phyloP scores from a whole-genome alignment of 2,113 vertebrate species.

The Ailurus styani region DNA sequence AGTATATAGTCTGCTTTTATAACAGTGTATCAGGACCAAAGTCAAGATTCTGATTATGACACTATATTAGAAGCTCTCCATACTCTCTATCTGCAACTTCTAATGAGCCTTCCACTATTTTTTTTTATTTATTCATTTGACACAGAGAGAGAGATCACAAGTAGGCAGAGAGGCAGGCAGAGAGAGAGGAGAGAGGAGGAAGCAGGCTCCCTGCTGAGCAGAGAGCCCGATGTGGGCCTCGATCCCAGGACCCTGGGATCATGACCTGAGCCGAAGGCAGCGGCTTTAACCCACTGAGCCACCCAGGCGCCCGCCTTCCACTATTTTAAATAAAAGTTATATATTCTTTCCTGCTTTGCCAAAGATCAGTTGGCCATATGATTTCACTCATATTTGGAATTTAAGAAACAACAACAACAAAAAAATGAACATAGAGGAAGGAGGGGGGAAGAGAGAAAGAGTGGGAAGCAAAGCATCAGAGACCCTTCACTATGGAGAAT shows the following conservation, averaged over 20 bases:
- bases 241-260: too few species aligned
- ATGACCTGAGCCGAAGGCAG: too few species aligned
- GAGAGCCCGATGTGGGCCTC: too few species aligned
- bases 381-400: background rate
- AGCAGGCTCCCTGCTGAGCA: too few species aligned
- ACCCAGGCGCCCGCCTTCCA: too few species aligned
- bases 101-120: background rate
- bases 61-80: background rate
- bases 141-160: too few species aligned
- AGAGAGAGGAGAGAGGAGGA: too few species aligned
- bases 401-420: background rate
- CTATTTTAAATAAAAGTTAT: background rate
- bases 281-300: too few species aligned
- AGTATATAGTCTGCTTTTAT: background rate
- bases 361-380: background rate
- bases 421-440: background rate
- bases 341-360: background rate
- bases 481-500: background rate
- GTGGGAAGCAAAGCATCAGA: background rate
- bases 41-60: background rate
- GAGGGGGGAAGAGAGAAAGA: background rate
- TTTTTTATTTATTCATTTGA: too few species aligned
- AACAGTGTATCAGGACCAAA: background rate
- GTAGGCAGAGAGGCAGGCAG: too few species aligned
- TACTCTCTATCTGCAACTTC: background rate